These are phyloP conservation scores for Stenodera caucasica DNA, from an alignment of 2,888 invertebrate species.

Conservation along the genomic window DNA sequence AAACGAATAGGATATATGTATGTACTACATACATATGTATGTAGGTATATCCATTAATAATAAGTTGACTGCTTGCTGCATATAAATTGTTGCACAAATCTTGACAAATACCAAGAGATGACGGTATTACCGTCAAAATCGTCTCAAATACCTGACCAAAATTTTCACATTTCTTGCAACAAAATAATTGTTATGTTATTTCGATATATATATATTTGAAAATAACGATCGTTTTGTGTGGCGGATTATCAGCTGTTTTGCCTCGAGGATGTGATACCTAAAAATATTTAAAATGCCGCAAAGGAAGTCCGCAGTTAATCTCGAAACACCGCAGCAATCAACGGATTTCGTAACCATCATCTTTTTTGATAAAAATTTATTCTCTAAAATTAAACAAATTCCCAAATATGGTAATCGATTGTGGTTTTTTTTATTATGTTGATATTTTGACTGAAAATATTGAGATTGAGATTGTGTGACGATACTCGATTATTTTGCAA, in stretches of 20 bases:
- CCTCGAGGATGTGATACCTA: background rate
- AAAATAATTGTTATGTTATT: too few species aligned
- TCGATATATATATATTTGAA: too few species aligned
- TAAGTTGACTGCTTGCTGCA: slow-evolving; percentile 1
- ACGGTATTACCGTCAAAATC: background rate
- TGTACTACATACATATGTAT: too few species aligned
- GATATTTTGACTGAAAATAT: background rate
- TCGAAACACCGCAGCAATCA: background rate
- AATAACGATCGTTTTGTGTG: too few species aligned
- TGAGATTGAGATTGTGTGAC: background rate
- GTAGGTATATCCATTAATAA: background rate
- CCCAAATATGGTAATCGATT: too few species aligned
- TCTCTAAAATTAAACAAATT: too few species aligned
- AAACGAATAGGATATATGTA: too few species aligned
- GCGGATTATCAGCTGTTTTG: too few species aligned
- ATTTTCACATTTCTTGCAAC: too few species aligned
- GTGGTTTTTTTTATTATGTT: background rate
- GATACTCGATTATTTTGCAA: background rate
- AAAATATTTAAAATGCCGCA: slow-evolving; percentile 5
- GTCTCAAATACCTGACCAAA: background rate
- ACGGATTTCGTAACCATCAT: background rate
- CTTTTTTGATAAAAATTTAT: too few species aligned
- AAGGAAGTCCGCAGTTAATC: slow-evolving; percentile 1
- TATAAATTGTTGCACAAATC: slow-evolving; percentile 3
- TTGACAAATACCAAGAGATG: background rate